These are phyloP conservation scores for Clistopyga incitator DNA, from an alignment of 2,888 invertebrate species.

Conservation along the genomic window DNA sequence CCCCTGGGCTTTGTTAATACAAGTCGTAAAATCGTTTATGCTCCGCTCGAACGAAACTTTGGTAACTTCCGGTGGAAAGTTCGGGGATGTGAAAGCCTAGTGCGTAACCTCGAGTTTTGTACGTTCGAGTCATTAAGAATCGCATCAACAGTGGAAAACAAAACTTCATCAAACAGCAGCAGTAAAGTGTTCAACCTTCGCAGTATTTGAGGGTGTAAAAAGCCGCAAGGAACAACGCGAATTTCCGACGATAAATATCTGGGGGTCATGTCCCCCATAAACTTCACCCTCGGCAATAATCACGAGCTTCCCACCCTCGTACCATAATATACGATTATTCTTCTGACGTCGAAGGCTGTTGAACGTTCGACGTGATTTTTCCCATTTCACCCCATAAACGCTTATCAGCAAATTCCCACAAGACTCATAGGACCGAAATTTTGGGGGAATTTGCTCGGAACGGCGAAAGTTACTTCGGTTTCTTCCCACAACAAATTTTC, in stretches of 20 bases:
- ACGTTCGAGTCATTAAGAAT: conserved; percentile 53
- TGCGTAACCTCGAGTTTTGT: background rate
- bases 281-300: too few relatives aligned
- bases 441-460: background rate
- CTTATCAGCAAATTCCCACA: conserved; percentile 6
- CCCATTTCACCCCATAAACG: conserved; percentile 5
- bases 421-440: background rate
- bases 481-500: background rate
- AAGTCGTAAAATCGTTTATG: conserved; percentile 53
- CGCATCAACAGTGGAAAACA: conserved; percentile 18
- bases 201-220: background rate
- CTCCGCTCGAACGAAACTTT: conserved; percentile 40
- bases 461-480: background rate
- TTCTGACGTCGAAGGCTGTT: background rate
- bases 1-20: conserved; percentile 42
- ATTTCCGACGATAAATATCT: background rate
- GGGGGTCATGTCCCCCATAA: background rate
- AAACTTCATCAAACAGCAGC: background rate
- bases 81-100: background rate
- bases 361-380: background rate
- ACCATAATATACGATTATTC: background rate
- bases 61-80: conserved; percentile 1
- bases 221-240: background rate
- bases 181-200: background rate
- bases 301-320: too few relatives aligned